Conservation (phyloP, 2,888 invertebrate species). For the Andricus curvator region DNA sequence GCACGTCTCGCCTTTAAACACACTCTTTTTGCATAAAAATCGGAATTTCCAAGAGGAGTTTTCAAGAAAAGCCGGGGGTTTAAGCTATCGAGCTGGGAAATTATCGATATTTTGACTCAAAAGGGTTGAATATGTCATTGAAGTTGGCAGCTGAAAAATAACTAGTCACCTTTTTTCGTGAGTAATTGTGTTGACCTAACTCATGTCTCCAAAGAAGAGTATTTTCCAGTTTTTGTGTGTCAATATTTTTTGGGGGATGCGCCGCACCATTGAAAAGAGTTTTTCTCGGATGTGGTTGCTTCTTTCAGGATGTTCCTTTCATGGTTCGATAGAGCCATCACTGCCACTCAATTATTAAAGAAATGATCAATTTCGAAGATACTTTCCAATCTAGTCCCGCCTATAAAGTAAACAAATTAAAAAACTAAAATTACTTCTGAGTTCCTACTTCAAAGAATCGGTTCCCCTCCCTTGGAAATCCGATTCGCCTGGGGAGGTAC, state of each 20-base stretch:
- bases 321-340: too few relatives aligned
- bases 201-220: too few relatives aligned
- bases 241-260: too few relatives aligned
- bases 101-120: neutral
- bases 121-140: neutral
- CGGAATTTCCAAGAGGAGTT: neutral
- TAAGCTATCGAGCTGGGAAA: neutral
- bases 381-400: neutral
- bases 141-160: neutral
- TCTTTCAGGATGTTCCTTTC: too few relatives aligned
- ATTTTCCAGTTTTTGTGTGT: too few relatives aligned
- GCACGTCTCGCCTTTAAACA: slow-evolving; percentile 27
- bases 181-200: too few relatives aligned
- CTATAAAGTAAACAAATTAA: neutral
- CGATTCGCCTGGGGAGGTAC: slow-evolving; percentile 50
- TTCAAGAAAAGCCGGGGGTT: too few relatives aligned
- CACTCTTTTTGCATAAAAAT: slow-evolving; percentile 7
- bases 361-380: too few relatives aligned
- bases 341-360: too few relatives aligned
- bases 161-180: too few relatives aligned
- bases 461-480: slow-evolving; percentile 4
- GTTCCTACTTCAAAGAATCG: slow-evolving; percentile 18
- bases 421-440: slow-evolving; percentile 4
- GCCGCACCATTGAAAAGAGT: too few relatives aligned
- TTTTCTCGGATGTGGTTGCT: too few relatives aligned